phyloP scores from a whole-genome alignment of 2,888 invertebrate genomes.

The Acanthosoma haemorrhoidale region DNA sequence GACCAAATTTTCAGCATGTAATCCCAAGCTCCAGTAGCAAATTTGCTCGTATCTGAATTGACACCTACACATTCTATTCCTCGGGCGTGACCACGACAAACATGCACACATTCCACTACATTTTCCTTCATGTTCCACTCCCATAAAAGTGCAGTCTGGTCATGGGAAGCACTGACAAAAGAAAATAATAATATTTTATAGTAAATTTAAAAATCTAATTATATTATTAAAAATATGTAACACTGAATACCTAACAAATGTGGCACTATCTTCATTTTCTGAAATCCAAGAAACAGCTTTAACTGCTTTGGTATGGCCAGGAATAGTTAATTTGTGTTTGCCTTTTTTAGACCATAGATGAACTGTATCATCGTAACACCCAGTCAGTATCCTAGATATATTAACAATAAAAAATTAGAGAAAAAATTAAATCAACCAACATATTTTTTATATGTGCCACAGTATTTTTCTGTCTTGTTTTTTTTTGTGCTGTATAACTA shows the following conservation, averaged over 20 bases:
- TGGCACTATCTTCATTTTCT: slow-evolving; percentile 57
- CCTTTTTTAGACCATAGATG: slow-evolving; percentile 86
- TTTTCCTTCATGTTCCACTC: slow-evolving; percentile 71
- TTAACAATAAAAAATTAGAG: no score
- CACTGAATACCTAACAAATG: slow-evolving; percentile 59
- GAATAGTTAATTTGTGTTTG: slow-evolving; percentile 73
- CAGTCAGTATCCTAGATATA: slow-evolving; percentile 72
- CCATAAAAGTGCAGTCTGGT: slow-evolving; percentile 88
- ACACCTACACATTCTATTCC: slow-evolving; percentile 84
- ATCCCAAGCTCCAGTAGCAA: slow-evolving; percentile 91
- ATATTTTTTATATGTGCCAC: no score
- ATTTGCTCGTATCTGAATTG: slow-evolving; percentile 58
- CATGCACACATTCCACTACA: slow-evolving; percentile 70
- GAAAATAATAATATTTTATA: neutral
- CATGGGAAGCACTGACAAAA: slow-evolving; percentile 73
- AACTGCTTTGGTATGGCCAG: slow-evolving; percentile 80
- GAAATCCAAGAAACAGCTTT: slow-evolving; percentile 86
- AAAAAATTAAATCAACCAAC: no score
- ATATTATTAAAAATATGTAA: neutral
- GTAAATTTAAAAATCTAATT: neutral
- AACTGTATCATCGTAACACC: slow-evolving; percentile 88
- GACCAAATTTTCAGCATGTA: slow-evolving; percentile 89
- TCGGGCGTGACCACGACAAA: slow-evolving; percentile 86
- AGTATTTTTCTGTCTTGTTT: neutral
- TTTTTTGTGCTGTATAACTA: neutral